These are phyloP conservation scores for Desmophyllum pertusum DNA, from an alignment of 92 coral and sea anemone genomes.

Conservation along the genomic window DNA sequence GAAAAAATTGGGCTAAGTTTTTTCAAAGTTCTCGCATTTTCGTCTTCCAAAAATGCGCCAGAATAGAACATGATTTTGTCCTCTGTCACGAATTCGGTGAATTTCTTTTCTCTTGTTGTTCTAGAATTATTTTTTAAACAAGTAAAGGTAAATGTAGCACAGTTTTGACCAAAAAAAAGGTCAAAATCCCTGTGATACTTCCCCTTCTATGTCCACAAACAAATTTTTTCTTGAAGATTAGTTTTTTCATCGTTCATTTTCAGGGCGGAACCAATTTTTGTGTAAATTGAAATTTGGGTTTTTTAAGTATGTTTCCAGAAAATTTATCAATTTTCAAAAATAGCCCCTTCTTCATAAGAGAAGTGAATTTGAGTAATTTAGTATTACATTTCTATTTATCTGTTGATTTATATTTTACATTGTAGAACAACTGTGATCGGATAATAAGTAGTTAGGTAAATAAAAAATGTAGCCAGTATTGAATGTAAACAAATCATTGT, in stretches of 20 bases:
- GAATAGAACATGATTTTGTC: too few species aligned
- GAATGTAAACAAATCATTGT: neutral
- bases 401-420: neutral
- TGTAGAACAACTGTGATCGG: neutral
- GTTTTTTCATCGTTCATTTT: neutral
- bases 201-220: neutral
- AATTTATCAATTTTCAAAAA: neutral
- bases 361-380: neutral
- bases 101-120: too few species aligned
- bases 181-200: too few species aligned
- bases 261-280: too few species aligned
- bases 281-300: neutral
- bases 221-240: neutral
- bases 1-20: too few species aligned
- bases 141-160: too few species aligned
- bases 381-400: slow-evolving; percentile 25
- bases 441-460: neutral
- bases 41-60: too few species aligned
- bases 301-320: neutral
- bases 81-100: too few species aligned
- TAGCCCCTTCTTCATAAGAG: neutral
- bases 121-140: too few species aligned
- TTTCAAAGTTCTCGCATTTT: too few species aligned
- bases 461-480: neutral
- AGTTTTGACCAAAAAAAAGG: too few species aligned